These are phyloP conservation scores for Clinocottus analis DNA, from an alignment of 2,113 vertebrate species.

Conservation along the genomic window DNA sequence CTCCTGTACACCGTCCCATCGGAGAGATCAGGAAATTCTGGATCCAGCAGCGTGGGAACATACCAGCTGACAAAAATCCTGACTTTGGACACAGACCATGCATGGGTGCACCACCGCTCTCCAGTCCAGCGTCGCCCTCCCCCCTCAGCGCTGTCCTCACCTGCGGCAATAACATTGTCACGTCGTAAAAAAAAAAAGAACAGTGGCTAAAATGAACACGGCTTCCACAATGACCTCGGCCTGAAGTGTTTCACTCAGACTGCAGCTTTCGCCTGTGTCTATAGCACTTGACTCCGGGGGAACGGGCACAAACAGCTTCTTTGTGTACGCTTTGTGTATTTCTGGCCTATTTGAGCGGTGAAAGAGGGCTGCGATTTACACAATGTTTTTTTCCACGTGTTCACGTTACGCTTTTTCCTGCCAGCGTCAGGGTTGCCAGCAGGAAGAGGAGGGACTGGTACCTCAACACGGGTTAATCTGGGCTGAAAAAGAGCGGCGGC, in stretches of 20 bases:
- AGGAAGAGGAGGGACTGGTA: conserved; percentile 34
- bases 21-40: conserved; percentile 51
- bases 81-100: conserved; percentile 11
- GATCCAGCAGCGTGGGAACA: conserved; percentile 65
- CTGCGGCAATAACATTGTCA: conserved; percentile 78
- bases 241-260: conserved; percentile 31
- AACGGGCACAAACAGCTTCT: too few species aligned
- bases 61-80: conserved; percentile 17
- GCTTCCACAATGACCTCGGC: conserved; percentile 54
- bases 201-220: conserved; percentile 57
- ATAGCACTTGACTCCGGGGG: too few species aligned
- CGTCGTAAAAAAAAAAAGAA: conserved; percentile 77
- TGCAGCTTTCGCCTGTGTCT: conserved; percentile 49
- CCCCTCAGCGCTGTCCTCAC: conserved; percentile 69
- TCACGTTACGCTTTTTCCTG: conserved; percentile 48
- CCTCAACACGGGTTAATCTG: conserved; percentile 64
- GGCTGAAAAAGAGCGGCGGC: conserved; percentile 53
- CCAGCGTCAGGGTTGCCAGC: conserved; percentile 8
- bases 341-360: conserved; percentile 14
- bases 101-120: neutral
- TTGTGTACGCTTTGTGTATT: too few species aligned
- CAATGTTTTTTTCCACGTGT: too few species aligned
- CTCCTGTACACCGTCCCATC: conserved; percentile 30
- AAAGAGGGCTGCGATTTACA: conserved; percentile 8
- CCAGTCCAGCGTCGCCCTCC: conserved; percentile 13